These are phyloP conservation scores for Drosophila neotestacea DNA, from an alignment of 2,888 invertebrate species.

Conservation along the genomic window DNA sequence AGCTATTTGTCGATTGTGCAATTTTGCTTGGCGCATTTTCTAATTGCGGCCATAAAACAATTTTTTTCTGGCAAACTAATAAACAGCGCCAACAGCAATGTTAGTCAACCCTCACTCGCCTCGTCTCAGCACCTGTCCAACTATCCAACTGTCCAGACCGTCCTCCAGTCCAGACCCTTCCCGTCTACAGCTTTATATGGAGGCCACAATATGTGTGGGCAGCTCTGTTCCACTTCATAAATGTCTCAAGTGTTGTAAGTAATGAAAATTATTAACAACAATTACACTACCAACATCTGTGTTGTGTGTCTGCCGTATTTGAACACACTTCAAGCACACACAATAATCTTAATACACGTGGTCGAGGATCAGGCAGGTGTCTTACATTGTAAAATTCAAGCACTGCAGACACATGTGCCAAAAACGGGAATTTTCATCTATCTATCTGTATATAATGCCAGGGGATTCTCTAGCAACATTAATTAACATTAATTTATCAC, in stretches of 20 bases:
- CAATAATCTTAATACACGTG: constrained; percentile 50
- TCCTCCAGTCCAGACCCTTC: neutral
- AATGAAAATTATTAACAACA: constrained; percentile 38
- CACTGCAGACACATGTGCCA: neutral
- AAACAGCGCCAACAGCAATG: constrained; percentile 61
- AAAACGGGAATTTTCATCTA: neutral
- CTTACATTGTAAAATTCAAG: constrained; percentile 25
- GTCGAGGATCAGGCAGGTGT: constrained; percentile 53
- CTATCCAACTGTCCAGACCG: neutral
- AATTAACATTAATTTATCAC: no score
- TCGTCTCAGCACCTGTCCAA: constrained; percentile 14
- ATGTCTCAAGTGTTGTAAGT: constrained; percentile 71
- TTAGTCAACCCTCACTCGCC: constrained; percentile 63
- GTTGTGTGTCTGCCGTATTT: neutral
- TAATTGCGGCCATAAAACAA: constrained; percentile 76
- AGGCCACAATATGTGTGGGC: constrained; percentile 22
- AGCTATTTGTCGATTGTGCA: constrained; percentile 75
- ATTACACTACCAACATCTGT: constrained; percentile 12
- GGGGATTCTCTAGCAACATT: no score
- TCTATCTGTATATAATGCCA: neutral
- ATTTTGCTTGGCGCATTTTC: constrained; percentile 71
- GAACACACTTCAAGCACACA: constrained; percentile 21
- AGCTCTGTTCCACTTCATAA: constrained; percentile 61
- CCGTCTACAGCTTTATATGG: constrained; percentile 21
- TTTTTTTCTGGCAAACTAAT: constrained; percentile 77